Conservation (phyloP, 2,113 vertebrate species). For the Acinonyx jubatus region DNA sequence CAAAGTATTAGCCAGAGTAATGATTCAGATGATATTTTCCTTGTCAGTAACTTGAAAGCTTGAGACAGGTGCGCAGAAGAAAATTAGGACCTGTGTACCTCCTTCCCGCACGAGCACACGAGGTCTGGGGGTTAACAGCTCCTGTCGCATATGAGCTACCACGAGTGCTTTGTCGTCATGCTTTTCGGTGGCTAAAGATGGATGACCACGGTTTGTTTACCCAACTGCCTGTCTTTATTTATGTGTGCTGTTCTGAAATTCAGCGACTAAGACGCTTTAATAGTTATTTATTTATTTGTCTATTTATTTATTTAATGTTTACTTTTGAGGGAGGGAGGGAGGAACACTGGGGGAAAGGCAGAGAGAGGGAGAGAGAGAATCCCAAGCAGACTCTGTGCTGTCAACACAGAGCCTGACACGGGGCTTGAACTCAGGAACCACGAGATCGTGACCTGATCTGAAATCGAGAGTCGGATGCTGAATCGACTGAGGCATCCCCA, state of each 20-base stretch:
- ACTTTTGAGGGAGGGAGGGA: too few species aligned
- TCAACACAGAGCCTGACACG: too few species aligned
- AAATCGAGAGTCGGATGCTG: too few species aligned
- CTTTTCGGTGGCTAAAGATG: too few species aligned
- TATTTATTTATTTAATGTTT: too few species aligned
- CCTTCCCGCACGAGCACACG: rapidly evolving
- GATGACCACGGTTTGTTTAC: not conserved
- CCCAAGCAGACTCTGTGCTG: too few species aligned
- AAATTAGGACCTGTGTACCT: not conserved
- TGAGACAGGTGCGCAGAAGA: not conserved
- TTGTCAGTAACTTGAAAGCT: not conserved
- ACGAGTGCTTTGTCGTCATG: not conserved
- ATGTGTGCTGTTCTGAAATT: not conserved
- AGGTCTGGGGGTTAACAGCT: rapidly evolving
- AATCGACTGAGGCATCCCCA: too few species aligned
- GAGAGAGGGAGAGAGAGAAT: too few species aligned
- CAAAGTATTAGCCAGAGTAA: not conserved
- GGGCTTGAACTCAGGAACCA: too few species aligned
- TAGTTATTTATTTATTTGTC: not conserved
- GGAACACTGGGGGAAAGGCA: too few species aligned
- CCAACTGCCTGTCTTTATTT: not conserved
- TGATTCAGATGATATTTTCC: not conserved
- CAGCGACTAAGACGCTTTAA: not conserved
- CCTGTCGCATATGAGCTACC: too few species aligned
- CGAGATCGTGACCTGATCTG: too few species aligned